phyloP scores from a whole-genome alignment of 2,888 invertebrate species.

The Zygaena filipendulae region DNA sequence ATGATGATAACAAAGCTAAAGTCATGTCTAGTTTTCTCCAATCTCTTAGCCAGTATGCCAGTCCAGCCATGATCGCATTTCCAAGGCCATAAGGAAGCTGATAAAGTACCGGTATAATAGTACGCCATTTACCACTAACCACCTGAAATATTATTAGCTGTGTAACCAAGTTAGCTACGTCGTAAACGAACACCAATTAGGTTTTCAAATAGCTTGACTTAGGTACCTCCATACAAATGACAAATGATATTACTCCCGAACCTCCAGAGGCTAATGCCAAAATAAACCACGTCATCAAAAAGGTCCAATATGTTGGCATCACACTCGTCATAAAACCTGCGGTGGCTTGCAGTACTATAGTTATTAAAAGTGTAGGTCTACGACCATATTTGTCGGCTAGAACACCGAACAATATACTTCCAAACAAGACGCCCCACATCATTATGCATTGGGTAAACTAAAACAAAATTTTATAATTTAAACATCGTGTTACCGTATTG shows the following conservation, averaged over 20 bases:
- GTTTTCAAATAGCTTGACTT: too few species aligned
- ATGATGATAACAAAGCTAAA: conserved; percentile 58
- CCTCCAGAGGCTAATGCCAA: conserved; percentile 72
- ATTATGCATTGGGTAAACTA: conserved; percentile 68
- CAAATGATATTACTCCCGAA: conserved; percentile 73
- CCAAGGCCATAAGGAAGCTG: conserved; percentile 73
- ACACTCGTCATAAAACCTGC: conserved; percentile 63
- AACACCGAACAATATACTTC: conserved; percentile 69
- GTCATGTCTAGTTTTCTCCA: conserved; percentile 71
- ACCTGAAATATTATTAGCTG: conserved; percentile 42
- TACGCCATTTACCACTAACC: conserved; percentile 71
- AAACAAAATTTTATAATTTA: conserved; percentile 23
- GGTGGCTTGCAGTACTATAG: conserved; percentile 63
- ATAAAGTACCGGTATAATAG: conserved; percentile 69
- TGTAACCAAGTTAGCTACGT: too few species aligned
- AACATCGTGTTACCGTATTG: too few species aligned
- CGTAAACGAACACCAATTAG: too few species aligned
- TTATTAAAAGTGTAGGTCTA: conserved; percentile 64
- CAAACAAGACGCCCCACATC: conserved; percentile 73
- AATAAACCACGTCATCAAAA: conserved; percentile 64
- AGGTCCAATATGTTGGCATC: conserved; percentile 61
- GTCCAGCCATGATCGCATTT: conserved; percentile 62
- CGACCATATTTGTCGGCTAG: conserved; percentile 72
- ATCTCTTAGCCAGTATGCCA: conserved; percentile 69
- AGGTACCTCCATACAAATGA: conserved; percentile 73